Conservation (phyloP, 2,113 vertebrate species). For the Hyperoodon ampullatus region DNA sequence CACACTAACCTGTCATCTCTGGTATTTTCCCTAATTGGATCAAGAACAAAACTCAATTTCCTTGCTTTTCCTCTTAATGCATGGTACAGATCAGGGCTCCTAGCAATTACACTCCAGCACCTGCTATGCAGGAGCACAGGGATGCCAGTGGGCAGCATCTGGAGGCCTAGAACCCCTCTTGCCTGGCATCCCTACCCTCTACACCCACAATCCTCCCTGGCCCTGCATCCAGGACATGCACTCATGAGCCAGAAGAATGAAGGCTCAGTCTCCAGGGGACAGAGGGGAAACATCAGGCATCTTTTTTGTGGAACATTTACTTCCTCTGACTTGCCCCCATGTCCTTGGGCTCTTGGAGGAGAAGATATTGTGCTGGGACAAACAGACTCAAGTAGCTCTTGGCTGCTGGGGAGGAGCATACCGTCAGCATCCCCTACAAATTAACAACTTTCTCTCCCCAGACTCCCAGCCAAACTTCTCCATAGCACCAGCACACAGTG, state of each 20-base stretch:
- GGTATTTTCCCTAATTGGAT: constrained; percentile 13
- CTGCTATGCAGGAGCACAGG: not conserved
- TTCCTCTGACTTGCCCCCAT: not conserved
- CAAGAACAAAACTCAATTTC: constrained; percentile 8
- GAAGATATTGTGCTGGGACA: not conserved
- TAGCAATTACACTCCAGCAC: not conserved
- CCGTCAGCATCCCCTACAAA: not conserved
- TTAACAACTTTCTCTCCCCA: not conserved
- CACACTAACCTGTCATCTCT: constrained; percentile 56
- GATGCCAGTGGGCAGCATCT: not conserved
- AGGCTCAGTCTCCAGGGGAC: not conserved
- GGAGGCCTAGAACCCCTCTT: not conserved
- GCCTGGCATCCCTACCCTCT: too few relatives aligned
- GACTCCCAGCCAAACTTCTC: not conserved
- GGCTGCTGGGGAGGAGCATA: not conserved
- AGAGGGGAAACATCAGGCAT: not conserved
- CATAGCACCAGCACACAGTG: not conserved
- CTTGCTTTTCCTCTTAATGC: not conserved
- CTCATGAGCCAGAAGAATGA: not conserved
- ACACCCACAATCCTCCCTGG: rapidly evolving
- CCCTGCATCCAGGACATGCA: not conserved
- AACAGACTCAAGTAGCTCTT: not conserved
- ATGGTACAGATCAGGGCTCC: not conserved
- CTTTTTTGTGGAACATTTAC: not conserved
- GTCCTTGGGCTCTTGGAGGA: not conserved